phyloP scores from a whole-genome alignment of 2,113 vertebrate species.

The Uria aalge region DNA sequence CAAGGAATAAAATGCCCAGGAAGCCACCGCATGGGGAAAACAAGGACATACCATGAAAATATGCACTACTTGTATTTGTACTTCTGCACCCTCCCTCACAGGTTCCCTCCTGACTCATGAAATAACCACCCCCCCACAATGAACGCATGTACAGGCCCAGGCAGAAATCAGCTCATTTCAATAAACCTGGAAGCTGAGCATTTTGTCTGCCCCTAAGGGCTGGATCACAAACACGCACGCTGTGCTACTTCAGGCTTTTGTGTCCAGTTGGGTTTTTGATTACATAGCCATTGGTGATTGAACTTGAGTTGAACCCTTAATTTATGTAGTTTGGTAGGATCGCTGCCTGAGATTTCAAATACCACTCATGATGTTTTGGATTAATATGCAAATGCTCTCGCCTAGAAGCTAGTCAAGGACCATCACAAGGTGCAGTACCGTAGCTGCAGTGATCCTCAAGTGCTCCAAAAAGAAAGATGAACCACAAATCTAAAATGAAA shows the following conservation, averaged over 20 bases:
- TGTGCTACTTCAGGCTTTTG: neutral
- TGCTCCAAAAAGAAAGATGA: neutral
- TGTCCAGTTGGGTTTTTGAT: neutral
- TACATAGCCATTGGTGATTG: rapidly evolving
- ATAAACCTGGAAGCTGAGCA: neutral
- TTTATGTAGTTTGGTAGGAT: neutral
- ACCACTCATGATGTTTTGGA: neutral
- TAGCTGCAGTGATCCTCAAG: neutral
- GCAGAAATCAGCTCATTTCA: neutral
- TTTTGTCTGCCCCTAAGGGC: neutral
- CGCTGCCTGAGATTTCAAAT: neutral
- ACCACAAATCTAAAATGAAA: neutral
- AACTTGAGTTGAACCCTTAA: neutral
- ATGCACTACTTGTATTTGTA: no score
- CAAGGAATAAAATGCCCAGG: neutral
- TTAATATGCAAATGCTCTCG: neutral
- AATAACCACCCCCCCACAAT: neutral
- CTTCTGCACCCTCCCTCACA: neutral
- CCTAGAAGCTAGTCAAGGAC: neutral
- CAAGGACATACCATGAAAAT: neutral
- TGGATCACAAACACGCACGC: neutral
- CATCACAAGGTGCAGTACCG: neutral
- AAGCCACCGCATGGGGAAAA: neutral
- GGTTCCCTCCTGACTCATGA: neutral
- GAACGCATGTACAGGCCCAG: neutral